Evolutionary conservation across 2,113 vertebrate species (phyloP), one percentile per base, ranked within the genome.

Genomic region (Blennius ocellaris): DNA sequence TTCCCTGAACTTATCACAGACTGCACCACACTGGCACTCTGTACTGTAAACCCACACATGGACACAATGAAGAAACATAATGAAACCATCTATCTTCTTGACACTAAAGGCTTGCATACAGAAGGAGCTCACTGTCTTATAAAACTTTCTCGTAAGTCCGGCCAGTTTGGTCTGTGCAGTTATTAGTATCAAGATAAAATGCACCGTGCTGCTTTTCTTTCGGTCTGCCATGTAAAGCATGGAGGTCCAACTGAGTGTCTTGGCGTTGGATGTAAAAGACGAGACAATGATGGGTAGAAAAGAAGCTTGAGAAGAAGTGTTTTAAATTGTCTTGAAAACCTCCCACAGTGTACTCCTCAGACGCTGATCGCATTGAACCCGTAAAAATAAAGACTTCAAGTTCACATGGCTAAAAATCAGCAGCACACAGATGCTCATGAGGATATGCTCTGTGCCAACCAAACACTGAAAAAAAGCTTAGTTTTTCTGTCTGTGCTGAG

Each of bases 21-120:
- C 62, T 63, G 37, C 43, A 41, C 44, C n/a, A 7, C 67, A 76
- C 70, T 77, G 68, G 69, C 53, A 73, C 54, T 61, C 47, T 71
- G 38, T 45, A 57, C 14, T 3, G 1, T 16, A 38, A 67, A 68
- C 49, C 60, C 67, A 87, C 87, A 84, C 85, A 87, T 74, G 65
- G 81, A 89, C 74, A 76, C 76, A 82, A 84, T 90, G 78, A 87
- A 45, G 54, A 52, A 43, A 50, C 75, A 57, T 82, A 79, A 89
- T 92, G 70, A 85, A 79, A 72, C 68, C 45, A 81, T 84, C 72
- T 54, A 74, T 90, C 83, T 86, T 88, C 69, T 69, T 70, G 85
- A 87, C 85, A 86, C 80, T 80, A 75, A 81, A 83, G 70, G 60
- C 60, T 59, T 11, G 52, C 66, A 60, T 11, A 84, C 68, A 82